A percentile compares a stretch with the other conserved stretches of the same genome.
Conservation (phyloP, 2,113 vertebrate species). For the Thomomys bottae region DNA sequence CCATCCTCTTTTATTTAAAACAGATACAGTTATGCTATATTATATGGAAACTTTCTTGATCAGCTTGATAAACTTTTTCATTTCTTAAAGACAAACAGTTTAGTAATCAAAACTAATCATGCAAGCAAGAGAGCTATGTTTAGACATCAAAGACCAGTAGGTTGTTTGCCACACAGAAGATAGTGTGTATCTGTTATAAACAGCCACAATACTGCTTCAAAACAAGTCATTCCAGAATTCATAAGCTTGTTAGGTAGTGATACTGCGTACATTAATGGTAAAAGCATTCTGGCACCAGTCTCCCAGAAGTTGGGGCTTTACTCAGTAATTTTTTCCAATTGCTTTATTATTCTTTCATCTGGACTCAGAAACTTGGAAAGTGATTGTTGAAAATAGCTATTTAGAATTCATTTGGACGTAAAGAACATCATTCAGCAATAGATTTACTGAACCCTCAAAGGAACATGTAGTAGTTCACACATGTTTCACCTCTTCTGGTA, state of each 20-base stretch:
- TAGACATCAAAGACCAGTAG: background rate
- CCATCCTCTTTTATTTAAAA: slow-evolving; percentile 45
- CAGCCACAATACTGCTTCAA: fast-evolving
- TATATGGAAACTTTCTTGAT: slow-evolving; percentile 40
- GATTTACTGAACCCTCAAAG: background rate
- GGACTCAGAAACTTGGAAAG: background rate
- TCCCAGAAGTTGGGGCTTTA: background rate
- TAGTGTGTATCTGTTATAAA: background rate
- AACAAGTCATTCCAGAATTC: background rate
- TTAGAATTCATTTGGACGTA: background rate
- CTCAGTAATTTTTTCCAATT: background rate
- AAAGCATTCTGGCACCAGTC: background rate
- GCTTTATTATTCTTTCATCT: background rate
- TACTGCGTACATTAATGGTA: background rate
- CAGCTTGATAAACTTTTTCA: background rate
- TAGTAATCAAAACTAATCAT: slow-evolving; percentile 4
- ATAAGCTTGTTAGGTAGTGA: background rate
- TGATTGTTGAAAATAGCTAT: background rate
- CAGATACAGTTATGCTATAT: slow-evolving; percentile 27
- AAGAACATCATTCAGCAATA: background rate
- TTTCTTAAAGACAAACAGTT: slow-evolving; percentile 21
- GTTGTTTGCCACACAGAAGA: background rate
- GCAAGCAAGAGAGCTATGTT: background rate
- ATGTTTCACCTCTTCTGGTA: background rate
- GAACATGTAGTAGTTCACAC: fast-evolving